These are phyloP conservation scores for Pedetes capensis DNA, from an alignment of 2,113 vertebrate genomes.

Conservation along the genomic window DNA sequence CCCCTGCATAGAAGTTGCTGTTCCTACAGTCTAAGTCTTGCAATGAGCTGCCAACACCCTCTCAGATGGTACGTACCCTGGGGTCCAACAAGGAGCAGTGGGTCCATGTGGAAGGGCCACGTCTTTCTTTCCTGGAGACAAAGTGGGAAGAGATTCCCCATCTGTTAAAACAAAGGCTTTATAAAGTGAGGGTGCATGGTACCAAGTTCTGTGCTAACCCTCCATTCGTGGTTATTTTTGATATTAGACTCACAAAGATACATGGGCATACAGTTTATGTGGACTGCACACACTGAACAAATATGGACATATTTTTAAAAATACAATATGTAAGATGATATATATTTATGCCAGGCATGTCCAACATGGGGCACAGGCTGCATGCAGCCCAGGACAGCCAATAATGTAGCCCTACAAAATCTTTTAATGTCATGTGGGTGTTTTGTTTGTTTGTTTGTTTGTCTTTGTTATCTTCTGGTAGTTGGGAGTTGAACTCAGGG, in stretches of 20 bases:
- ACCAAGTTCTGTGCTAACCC: not conserved
- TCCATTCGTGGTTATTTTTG: not conserved
- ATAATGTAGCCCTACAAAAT: too few species aligned
- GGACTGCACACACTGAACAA: not conserved
- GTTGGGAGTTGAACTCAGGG: too few species aligned
- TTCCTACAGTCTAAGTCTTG: not conserved
- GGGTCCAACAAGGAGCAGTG: not conserved
- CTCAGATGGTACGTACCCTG: fast-evolving
- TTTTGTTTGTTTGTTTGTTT: too few species aligned
- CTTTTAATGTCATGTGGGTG: too few species aligned
- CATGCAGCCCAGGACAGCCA: too few species aligned
- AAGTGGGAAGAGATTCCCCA: fast-evolving
- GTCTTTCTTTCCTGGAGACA: fast-evolving
- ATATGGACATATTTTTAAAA: not conserved
- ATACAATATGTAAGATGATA: too few species aligned
- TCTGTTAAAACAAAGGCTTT: not conserved
- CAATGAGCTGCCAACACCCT: not conserved
- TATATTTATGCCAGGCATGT: not conserved
- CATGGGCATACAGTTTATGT: too few species aligned
- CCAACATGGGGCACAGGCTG: too few species aligned
- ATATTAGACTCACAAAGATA: not conserved
- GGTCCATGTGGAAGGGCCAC: fast-evolving
- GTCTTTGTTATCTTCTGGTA: too few species aligned
- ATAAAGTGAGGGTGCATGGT: fast-evolving
- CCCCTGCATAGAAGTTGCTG: fast-evolving